Percentiles rank a stretch among this genome's conserved stretches.
phyloP scores from a whole-genome alignment of 92 coral and sea anemone genomes.

The Zoanthus gigantus region DNA sequence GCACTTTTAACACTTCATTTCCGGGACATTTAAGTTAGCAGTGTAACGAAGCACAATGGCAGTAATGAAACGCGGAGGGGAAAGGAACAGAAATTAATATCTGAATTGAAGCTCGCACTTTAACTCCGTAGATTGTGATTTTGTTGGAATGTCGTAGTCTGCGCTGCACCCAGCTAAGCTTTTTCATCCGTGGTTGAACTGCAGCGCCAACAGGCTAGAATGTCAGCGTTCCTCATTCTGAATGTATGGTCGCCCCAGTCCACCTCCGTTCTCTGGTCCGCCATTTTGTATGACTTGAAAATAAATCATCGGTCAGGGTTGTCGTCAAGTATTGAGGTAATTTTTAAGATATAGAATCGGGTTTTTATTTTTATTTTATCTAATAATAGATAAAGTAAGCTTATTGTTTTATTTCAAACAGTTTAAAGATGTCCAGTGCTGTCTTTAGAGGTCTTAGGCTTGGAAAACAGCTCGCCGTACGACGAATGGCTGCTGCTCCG shows the following conservation, averaged over 20 bases:
- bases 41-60: no score
- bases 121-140: no score
- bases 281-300: conserved; percentile 18
- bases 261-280: conserved; percentile 25
- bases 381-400: not conserved
- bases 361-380: not conserved
- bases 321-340: not conserved
- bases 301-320: not conserved
- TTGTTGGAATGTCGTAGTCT: no score
- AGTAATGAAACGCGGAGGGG: no score
- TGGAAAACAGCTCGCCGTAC: conserved; percentile 56
- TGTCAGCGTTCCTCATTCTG: no score
- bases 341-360: not conserved
- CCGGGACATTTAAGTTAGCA: no score
- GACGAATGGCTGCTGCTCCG: conserved; percentile 82
- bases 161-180: no score
- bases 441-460: conserved; percentile 35
- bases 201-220: no score
- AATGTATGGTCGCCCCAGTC: conserved; percentile 22
- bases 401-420: not conserved
- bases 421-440: conserved; percentile 39
- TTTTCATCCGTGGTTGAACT: no score
- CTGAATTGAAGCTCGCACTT: no score
- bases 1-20: no score
- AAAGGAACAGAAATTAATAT: no score